These are phyloP conservation scores for Cinclus cinclus DNA, from an alignment of 2,113 vertebrate genomes.

Conservation along the genomic window DNA sequence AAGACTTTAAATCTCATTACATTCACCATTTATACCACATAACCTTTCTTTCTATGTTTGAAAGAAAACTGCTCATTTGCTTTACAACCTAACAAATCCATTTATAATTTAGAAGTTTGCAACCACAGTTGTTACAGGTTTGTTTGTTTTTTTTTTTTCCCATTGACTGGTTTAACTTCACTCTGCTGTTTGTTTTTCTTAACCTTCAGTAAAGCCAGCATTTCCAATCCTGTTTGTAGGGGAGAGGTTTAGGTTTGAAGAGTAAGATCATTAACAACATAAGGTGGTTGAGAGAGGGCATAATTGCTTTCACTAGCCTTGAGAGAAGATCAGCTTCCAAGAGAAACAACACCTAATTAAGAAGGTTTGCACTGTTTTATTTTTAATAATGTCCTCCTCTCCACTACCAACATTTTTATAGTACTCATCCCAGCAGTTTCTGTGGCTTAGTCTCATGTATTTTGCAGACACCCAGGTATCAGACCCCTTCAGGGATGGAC, in stretches of 20 bases:
- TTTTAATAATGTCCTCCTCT: not conserved
- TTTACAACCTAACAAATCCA: slow-evolving; percentile 47
- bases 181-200: slow-evolving; percentile 1
- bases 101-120: slow-evolving; percentile 62
- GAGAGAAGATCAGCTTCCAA: not conserved
- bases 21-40: slow-evolving; percentile 29
- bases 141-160: not conserved
- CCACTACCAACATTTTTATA: not conserved
- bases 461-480: not conserved
- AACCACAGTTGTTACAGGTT: not conserved
- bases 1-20: slow-evolving; percentile 45
- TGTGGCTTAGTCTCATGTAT: not conserved
- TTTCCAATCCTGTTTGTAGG: not conserved
- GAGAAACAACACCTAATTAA: slow-evolving; percentile 31
- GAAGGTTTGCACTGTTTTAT: not conserved
- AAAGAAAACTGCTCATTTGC: not conserved
- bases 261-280: slow-evolving; percentile 1
- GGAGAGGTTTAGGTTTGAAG: not conserved
- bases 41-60: not conserved
- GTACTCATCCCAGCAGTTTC: not conserved
- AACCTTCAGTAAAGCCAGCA: not conserved
- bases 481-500: not conserved
- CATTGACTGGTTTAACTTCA: not conserved
- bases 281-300: not conserved
- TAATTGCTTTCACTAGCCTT: slow-evolving; percentile 4